Evolutionary conservation across 2,888 invertebrate species (phyloP), one percentile per base, ranked within the genome.

Genomic region (Campoplex nolae): DNA sequence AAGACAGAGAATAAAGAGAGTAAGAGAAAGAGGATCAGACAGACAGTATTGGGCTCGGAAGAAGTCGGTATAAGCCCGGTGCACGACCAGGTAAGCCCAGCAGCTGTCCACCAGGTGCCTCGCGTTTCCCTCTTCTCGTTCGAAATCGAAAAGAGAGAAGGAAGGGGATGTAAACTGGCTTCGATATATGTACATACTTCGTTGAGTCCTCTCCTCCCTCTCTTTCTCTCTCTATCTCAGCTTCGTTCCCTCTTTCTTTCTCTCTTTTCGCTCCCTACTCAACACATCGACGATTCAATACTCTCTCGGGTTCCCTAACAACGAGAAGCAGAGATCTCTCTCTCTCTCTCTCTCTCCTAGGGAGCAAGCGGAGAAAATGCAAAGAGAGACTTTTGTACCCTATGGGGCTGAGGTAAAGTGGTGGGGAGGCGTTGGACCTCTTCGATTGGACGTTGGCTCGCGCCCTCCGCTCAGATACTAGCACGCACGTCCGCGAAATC

Each of bases 61-160:
- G 80, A 87, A 83, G 85, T 82, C 84, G 86, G 90, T 89, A 91
- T 90, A 90, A 92, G 91, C 92, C 92, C 90, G 92, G 92, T 92
- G 92, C 90, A 88, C 89, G 88, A 88, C 86, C 92, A 92, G 92
- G 93, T 93, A 93, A 93, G 91, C 82, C 82, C 82, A 92, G 93
- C 93, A 93, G 93, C 93, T 93, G 93, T 92, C 92, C 92, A 93
- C 93, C 94, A 93, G 94, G 93, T 93, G 93, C 92, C 92, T 87
- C 83, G 79, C 82, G 79, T 87, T 87, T 82, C 87, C 86, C 88
- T 87, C 84, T 78, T 82, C 70, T 62, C 32, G 74, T n/a, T 68
- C 74, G 48, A 81, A 81, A 81, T 80, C 71, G 71, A 62, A 73
- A 62, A 51, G 65, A 51, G 51, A 48, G 35, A 67, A 56, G 79